A percentile compares a stretch with the other conserved stretches of the same genome.
phyloP scores from a whole-genome alignment of 2,113 vertebrate species.

The Plotosus lineatus region DNA sequence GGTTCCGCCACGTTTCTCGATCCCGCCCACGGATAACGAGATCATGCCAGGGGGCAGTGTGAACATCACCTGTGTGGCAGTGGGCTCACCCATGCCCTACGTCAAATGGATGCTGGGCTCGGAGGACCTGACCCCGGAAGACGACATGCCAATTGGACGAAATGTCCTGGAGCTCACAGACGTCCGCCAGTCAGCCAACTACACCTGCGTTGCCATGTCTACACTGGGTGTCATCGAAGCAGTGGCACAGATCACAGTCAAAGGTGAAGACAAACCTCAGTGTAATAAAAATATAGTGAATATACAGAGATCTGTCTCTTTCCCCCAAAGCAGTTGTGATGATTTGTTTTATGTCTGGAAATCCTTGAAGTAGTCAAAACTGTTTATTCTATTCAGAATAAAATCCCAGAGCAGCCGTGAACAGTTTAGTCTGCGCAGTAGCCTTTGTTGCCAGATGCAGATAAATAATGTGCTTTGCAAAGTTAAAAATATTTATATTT shows the following conservation, averaged over 20 bases:
- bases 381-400: not conserved
- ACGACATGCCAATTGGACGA: conserved; percentile 98
- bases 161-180: conserved; percentile 98
- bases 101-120: conserved; percentile 99
- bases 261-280: conserved; percentile 76
- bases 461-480: not conserved
- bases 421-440: conserved; percentile 12
- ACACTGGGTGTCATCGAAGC: conserved; percentile 98
- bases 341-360: not conserved
- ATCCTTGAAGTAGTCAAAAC: not conserved
- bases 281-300: not conserved
- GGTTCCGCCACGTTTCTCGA: conserved; percentile 96
- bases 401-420: not conserved
- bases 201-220: conserved; percentile 98
- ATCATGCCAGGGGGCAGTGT: conserved; percentile 99
- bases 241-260: conserved; percentile 96
- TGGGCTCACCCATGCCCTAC: conserved; percentile 98
- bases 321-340: not conserved
- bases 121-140: conserved; percentile 96
- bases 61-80: conserved; percentile 98
- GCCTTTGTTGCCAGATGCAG: not conserved
- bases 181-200: conserved; percentile 97
- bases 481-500: not conserved
- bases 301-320: not conserved
- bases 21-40: conserved; percentile 97